Base-by-base conservation (phyloP, 2,113 vertebrate genomes). In the Bombycilla garrulus region DNA sequence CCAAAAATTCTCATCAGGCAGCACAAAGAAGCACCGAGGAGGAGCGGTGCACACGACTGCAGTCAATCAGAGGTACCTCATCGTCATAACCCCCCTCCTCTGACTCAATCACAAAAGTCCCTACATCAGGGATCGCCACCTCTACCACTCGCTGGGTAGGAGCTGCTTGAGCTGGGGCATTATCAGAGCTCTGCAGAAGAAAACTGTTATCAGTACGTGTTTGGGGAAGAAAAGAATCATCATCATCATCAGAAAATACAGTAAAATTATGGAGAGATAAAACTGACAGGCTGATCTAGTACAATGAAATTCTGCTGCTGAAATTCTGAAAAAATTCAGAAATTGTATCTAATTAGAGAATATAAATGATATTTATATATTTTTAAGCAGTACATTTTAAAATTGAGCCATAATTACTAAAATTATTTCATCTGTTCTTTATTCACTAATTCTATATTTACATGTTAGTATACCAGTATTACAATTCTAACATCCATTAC, bases 81-180 rank as follows among this genome's bases (percentile, higher is more conserved):
- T 99, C 99, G 96, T 99, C 99, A 98, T 99, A 99, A 97, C 99
- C 99, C 98, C 99, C 99, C 98, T 99, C 98, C 98, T 99, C 98
- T 98, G 99, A 98, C 97, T 99, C 98, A 98, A 99, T 98, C 97
- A 99, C 98, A 98, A 99, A 99, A 96, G 98, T 99, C 97, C 99
- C 99, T 98, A 99, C 97, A 91, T 99, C 98, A 93, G 99, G 99
- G 93, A 99, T 99, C 97, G 98, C 98, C 98, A 99, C 99, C 98
- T 99, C 98, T 96, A 99, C 98, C 93, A 98, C 98, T 97, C 97
- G 98, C 97, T 99, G 99, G 93, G 97, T 97, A 91, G 97, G 96
- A 98, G 97, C 97, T 97, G 96, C 93, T 95, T 97, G 95, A 95
- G 97, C 97, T 98, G 98, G 87, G 88, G 95, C 85, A 93, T 97